A percentile compares a stretch with the other conserved stretches of the same genome.
phyloP scores from a whole-genome alignment of 23 tunicate species.

The Trididemnum clinides region DNA sequence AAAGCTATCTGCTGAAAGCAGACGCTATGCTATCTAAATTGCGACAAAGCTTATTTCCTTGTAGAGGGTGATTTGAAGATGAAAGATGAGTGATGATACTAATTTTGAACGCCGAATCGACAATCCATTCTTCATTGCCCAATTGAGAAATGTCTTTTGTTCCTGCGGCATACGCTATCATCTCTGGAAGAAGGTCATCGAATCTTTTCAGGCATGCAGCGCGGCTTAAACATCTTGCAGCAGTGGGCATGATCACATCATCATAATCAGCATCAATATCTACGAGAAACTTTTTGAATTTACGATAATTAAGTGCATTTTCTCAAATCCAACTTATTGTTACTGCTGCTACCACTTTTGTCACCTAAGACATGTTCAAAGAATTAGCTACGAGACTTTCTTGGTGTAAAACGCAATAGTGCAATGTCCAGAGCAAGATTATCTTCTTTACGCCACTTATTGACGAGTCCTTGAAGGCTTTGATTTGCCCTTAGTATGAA shows the following conservation, averaged over 20 bases:
- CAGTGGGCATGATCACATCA: slow-evolving; percentile 46
- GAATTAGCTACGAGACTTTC: too few relatives aligned
- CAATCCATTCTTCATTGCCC: slow-evolving; percentile 33
- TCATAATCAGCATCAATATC: slow-evolving; percentile 51
- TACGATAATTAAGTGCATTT: too few relatives aligned
- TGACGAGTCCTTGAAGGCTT: too few relatives aligned
- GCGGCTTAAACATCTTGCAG: slow-evolving; percentile 51
- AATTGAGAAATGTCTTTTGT: slow-evolving; percentile 24
- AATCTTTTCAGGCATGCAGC: slow-evolving; percentile 43
- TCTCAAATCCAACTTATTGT: slow-evolving; percentile 45
- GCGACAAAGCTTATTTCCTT: slow-evolving; percentile 42
- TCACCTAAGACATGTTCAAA: slow-evolving; percentile 32
- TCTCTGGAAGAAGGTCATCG: slow-evolving; percentile 30
- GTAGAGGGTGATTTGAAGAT: background rate
- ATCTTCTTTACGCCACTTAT: too few relatives aligned
- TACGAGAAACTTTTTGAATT: slow-evolving; percentile 20
- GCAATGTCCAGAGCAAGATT: slow-evolving; percentile 5
- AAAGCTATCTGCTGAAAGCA: slow-evolving; percentile 45
- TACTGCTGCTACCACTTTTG: slow-evolving; percentile 33
- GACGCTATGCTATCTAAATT: slow-evolving; percentile 44
- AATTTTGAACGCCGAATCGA: background rate
- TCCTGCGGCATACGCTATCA: background rate
- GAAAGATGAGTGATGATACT: slow-evolving; percentile 29
- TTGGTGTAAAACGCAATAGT: too few relatives aligned
- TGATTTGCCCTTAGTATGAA: too few relatives aligned